These are phyloP conservation scores for Sclerodermus sp. DNA, from an alignment of 2,888 invertebrate genomes.

Conservation along the genomic window DNA sequence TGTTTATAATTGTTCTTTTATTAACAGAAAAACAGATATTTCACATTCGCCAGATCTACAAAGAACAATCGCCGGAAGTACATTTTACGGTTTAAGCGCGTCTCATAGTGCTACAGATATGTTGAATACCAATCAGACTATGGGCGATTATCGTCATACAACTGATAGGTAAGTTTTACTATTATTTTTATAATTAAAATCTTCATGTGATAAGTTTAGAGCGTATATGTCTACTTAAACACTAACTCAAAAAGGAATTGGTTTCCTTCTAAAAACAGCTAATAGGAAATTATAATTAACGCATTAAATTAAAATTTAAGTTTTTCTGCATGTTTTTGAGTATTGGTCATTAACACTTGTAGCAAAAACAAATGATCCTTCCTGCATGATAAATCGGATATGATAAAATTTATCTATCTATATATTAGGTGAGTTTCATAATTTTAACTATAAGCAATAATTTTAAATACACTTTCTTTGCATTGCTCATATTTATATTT, in stretches of 20 bases:
- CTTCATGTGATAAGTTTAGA: no score
- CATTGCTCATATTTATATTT: background rate
- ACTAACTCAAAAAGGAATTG: no score
- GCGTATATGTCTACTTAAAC: no score
- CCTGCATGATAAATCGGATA: no score
- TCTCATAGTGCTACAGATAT: slow-evolving; percentile 48
- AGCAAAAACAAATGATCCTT: no score
- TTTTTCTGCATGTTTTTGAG: no score
- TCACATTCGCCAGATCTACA: slow-evolving; percentile 45
- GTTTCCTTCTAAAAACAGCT: no score
- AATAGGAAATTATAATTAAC: no score
- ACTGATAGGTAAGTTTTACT: slow-evolving; percentile 40
- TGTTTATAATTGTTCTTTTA: background rate
- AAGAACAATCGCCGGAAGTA: slow-evolving; percentile 50
- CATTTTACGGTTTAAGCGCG: slow-evolving; percentile 48
- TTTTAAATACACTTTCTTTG: background rate
- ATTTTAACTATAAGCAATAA: slow-evolving; percentile 1
- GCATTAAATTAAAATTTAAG: no score
- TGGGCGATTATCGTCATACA: slow-evolving; percentile 49
- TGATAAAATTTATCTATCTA: background rate
- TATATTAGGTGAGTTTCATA: background rate
- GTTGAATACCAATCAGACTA: slow-evolving; percentile 42
- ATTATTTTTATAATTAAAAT: no score
- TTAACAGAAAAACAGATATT: slow-evolving; percentile 39
- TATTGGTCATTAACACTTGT: no score